Percentiles rank a stretch among this genome's conserved stretches.
Evolutionary conservation across 2,113 vertebrate genomes (phyloP).

Genomic region (Caretta caretta): DNA sequence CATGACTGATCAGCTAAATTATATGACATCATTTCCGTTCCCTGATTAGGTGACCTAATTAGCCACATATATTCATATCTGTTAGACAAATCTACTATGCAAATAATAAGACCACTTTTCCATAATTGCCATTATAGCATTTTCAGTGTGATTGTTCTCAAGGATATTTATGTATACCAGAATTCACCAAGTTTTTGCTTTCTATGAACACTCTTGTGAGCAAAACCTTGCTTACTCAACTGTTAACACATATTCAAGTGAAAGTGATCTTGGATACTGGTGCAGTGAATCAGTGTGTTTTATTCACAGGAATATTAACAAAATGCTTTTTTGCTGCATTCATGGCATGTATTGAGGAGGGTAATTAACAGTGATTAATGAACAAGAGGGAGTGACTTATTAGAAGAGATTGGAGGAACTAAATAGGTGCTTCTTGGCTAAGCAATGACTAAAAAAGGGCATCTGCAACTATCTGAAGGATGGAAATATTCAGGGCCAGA

Average conservation of each 20-base stretch:
- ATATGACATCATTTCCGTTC: not conserved
- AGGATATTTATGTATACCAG: not conserved
- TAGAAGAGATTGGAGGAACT: constrained; percentile 17
- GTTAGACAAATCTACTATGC: not conserved
- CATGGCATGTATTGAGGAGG: constrained; percentile 4
- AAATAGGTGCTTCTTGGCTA: constrained; percentile 25
- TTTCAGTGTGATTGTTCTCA: not conserved
- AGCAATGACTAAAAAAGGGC: not conserved
- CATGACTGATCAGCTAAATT: not conserved
- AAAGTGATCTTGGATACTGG: constrained; percentile 12
- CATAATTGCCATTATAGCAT: not conserved
- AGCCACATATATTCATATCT: not conserved
- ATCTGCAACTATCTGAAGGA: constrained; percentile 38
- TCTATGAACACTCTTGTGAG: not conserved
- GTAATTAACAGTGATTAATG: constrained; percentile 52
- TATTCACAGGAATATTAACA: constrained; percentile 26
- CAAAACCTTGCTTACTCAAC: not conserved
- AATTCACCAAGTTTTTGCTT: constrained; percentile 7
- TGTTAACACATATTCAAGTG: constrained; percentile 36
- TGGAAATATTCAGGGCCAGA: not conserved
- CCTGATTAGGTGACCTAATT: not conserved
- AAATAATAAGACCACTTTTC: constrained; percentile 11
- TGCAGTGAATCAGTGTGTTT: constrained; percentile 26
- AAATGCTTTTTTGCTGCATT: constrained; percentile 30
- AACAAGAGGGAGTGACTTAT: constrained; percentile 34